Evolutionary conservation across 2,888 invertebrate genomes (phyloP), one percentile per base, ranked within the genome.

Genomic region (Chaetogeoica ovagalla): DNA sequence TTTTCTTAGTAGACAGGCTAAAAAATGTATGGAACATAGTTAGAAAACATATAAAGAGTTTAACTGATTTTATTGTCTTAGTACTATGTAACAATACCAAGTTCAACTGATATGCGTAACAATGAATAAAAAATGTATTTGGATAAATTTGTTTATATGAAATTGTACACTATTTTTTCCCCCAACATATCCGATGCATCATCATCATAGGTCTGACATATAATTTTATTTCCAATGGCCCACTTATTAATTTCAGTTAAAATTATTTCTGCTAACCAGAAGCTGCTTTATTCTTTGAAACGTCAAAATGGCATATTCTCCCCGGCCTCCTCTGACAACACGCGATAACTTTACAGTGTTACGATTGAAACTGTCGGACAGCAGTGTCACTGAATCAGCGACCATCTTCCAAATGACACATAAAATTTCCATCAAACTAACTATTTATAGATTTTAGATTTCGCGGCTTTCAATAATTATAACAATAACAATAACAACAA

Each of bases 191-290:
- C 84, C 39, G 84, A 83, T 9, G 84, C 84, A n/a, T 84, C 85
- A 81, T 85, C 84, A 71, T 85, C n/a, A n/a, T n/a, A 85, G 19
- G 84, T 85, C 83, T 85, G 85, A 15, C 84, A 84, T 43, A 85
- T 76, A 68, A 85, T 82, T 84, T 85, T 85, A 21, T 83, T 60
- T 57, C 82, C 81, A 75, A 84, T 83, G 21, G 84, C 70, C 52
- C 83, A 84, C 43, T 84, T 82, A 63, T 83, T 75, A 66, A 84
- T 71, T 74, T 83, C 82, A 21, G 82, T 70, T 69, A 72, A 74
- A 39, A 85, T 81, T 65, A 84, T 73, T 21, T 70, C 73, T 76
- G 73, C 83, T 72, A 85, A 81, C 83, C 83, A 62, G 82, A 81
- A 8, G 84, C 84, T 13, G 83, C 82, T 57, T 84, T 82, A 81